Conservation (phyloP, 2,113 vertebrate genomes). For the Sorex araneus region DNA sequence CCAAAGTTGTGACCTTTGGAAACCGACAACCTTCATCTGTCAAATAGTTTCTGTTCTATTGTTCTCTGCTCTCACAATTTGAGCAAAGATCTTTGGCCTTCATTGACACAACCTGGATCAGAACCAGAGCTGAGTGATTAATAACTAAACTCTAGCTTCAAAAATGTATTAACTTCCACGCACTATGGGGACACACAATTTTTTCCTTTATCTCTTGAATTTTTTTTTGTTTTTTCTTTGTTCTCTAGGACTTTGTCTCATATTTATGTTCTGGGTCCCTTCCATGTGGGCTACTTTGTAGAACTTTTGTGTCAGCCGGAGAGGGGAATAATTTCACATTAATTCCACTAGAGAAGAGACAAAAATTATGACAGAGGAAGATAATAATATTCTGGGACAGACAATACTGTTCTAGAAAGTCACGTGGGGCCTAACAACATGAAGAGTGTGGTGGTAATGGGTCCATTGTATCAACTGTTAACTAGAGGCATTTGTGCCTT, state of each 20-base stretch:
- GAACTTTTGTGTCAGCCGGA: slow-evolving; percentile 11
- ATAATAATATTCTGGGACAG: background rate
- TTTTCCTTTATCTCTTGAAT: slow-evolving; percentile 30
- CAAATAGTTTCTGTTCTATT: background rate
- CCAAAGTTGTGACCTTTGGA: background rate
- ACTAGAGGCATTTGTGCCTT: background rate
- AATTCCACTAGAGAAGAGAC: background rate
- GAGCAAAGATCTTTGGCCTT: background rate
- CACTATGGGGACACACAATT: background rate
- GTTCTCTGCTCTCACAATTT: background rate
- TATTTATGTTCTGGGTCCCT: background rate
- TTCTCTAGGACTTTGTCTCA: slow-evolving; percentile 9
- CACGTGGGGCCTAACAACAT: background rate
- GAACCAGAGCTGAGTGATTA: background rate
- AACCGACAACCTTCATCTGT: background rate
- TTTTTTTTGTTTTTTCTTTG: slow-evolving; percentile 26
- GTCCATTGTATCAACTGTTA: background rate
- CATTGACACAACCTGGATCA: background rate
- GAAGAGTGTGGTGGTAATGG: background rate
- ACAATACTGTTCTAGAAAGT: background rate
- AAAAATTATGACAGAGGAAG: background rate
- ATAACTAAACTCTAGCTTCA: background rate
- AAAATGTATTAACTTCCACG: background rate
- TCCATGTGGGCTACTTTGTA: background rate
- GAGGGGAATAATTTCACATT: background rate